Conservation (phyloP, 2,888 invertebrate genomes). For the Drosophila crucigera region DNA sequence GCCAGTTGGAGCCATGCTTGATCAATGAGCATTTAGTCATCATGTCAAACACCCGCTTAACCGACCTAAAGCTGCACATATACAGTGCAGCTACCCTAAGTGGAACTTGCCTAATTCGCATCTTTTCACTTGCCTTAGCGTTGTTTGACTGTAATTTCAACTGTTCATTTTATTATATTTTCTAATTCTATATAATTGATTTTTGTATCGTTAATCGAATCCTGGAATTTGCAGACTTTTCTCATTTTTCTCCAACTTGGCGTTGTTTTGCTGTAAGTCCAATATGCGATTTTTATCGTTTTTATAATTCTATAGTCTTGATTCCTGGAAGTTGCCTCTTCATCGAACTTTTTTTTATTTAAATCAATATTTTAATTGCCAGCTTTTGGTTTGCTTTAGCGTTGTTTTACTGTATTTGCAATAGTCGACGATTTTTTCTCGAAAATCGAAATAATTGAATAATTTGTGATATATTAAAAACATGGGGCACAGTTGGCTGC, state of each 20-base stretch:
- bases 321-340: background rate
- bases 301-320: background rate
- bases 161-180: too few relatives aligned
- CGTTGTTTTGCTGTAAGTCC: background rate
- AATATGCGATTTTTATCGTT: background rate
- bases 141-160: background rate
- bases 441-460: constrained; percentile 59
- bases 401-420: background rate
- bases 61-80: constrained; percentile 45
- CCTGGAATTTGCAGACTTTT: too few relatives aligned
- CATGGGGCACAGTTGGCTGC: constrained; percentile 43
- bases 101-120: background rate
- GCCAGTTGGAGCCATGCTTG: constrained; percentile 4
- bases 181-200: too few relatives aligned
- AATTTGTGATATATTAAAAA: constrained; percentile 43
- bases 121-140: background rate
- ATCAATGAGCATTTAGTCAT: constrained; percentile 14
- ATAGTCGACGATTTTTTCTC: constrained; percentile 4
- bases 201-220: too few relatives aligned
- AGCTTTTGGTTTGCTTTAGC: background rate
- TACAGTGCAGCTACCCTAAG: constrained; percentile 10
- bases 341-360: too few relatives aligned
- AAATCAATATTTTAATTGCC: background rate
- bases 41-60: constrained; percentile 4
- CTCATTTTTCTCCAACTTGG: background rate